A percentile compares a stretch with the other conserved stretches of the same genome.
phyloP scores from a whole-genome alignment of 2,888 invertebrate species.

The Linhomoeus sp. region DNA sequence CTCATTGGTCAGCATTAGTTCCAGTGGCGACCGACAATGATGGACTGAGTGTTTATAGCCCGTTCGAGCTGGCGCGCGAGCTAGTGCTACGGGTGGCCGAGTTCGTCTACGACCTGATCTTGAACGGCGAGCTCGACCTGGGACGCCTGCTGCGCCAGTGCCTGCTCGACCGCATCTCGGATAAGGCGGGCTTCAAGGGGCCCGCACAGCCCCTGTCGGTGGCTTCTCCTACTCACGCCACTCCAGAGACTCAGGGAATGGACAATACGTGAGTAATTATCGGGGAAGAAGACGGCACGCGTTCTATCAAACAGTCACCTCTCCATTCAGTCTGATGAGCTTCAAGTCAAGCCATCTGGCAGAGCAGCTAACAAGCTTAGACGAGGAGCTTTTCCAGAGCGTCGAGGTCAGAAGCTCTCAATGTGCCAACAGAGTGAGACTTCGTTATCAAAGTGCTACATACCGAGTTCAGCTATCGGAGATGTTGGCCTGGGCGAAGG shows the following conservation, averaged over 20 bases:
- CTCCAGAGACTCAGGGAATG: background rate
- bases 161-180: slow-evolving; percentile 34
- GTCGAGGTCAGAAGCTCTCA: too few relatives aligned
- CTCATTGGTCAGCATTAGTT: too few relatives aligned
- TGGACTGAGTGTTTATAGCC: too few relatives aligned
- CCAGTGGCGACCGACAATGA: too few relatives aligned
- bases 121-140: slow-evolving; percentile 69
- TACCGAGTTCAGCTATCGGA: slow-evolving; percentile 60
- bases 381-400: slow-evolving; percentile 78
- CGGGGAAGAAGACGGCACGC: too few relatives aligned
- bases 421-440: too few relatives aligned
- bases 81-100: slow-evolving; percentile 44
- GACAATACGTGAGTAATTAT: too few relatives aligned
- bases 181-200: background rate
- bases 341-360: slow-evolving; percentile 87
- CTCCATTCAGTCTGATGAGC: slow-evolving; percentile 38
- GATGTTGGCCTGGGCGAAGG: slow-evolving; percentile 85
- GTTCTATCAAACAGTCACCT: too few relatives aligned
- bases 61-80: too few relatives aligned
- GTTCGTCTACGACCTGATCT: slow-evolving; percentile 77
- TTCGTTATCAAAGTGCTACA: too few relatives aligned
- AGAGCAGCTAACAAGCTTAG: slow-evolving; percentile 90
- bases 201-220: too few relatives aligned
- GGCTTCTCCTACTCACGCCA: background rate
- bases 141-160: slow-evolving; percentile 40